These are phyloP conservation scores for Coregonus clupeaformis DNA, from an alignment of 2,113 vertebrate species.

Conservation along the genomic window DNA sequence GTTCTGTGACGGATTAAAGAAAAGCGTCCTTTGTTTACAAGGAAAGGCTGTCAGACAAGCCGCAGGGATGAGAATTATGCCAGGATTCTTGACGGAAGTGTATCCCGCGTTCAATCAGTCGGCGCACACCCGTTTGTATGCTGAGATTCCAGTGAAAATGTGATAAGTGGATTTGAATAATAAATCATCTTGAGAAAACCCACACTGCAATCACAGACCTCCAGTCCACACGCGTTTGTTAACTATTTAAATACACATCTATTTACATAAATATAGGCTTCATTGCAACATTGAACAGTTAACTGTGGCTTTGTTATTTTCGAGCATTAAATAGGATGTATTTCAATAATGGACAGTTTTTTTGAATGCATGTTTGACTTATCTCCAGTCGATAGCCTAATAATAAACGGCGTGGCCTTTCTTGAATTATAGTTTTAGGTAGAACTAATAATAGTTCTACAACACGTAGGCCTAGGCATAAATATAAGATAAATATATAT, in stretches of 20 bases:
- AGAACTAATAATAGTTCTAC: too few relatives aligned
- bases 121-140: constrained; percentile 22
- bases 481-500: too few relatives aligned
- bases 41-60: constrained; percentile 25
- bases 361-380: too few relatives aligned
- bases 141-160: constrained; percentile 43
- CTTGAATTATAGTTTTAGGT: too few relatives aligned
- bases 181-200: constrained; percentile 41
- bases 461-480: too few relatives aligned
- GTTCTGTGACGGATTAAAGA: constrained; percentile 25
- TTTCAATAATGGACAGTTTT: too few relatives aligned
- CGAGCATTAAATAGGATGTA: too few relatives aligned
- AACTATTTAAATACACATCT: constrained; percentile 12
- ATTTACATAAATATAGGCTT: constrained; percentile 13
- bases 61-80: constrained; percentile 23
- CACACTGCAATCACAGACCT: constrained; percentile 29
- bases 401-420: too few relatives aligned
- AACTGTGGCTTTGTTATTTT: too few relatives aligned
- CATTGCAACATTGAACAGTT: constrained; percentile 10
- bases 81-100: constrained; percentile 20
- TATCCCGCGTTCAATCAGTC: constrained; percentile 18
- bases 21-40: constrained; percentile 43
- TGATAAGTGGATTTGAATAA: constrained; percentile 63
- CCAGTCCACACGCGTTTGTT: constrained; percentile 31
- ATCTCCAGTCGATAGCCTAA: too few relatives aligned